Percentiles rank a stretch among this genome's conserved stretches.
Conservation (phyloP, 2,113 vertebrate genomes). For the Dryoscopus gambensis region DNA sequence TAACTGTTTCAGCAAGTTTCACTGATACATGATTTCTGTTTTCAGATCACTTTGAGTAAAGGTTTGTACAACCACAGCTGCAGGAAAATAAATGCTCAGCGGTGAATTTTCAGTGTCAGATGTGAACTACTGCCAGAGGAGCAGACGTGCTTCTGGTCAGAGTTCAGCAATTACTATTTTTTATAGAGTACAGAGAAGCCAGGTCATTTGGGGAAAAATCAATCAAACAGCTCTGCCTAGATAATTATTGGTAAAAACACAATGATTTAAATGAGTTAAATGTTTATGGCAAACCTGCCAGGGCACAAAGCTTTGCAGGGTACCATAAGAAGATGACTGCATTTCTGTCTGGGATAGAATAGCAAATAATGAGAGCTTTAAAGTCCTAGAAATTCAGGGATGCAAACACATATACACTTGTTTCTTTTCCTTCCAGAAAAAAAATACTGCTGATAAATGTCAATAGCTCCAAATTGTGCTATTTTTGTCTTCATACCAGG, state of each 20-base stretch:
- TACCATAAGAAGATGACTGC: not conserved
- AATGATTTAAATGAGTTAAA: not conserved
- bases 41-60: not conserved
- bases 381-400: not conserved
- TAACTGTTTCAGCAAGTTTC: not conserved
- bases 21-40: accelerated
- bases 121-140: not conserved
- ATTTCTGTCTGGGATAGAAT: not conserved
- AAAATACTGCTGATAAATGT: not conserved
- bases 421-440: not conserved
- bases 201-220: not conserved
- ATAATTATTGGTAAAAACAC: not conserved
- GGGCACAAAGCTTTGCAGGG: not conserved
- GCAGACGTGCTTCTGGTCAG: not conserved
- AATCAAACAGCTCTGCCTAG: not conserved
- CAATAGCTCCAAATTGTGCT: not conserved
- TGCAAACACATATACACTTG: accelerated
- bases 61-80: not conserved
- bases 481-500: accelerated
- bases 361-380: not conserved
- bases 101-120: not conserved
- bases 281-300: not conserved
- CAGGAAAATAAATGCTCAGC: not conserved
- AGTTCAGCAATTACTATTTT: not conserved
- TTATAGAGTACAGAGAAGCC: not conserved